phyloP scores from a whole-genome alignment of 2,888 invertebrate genomes.

The Neoascia interrupta region DNA sequence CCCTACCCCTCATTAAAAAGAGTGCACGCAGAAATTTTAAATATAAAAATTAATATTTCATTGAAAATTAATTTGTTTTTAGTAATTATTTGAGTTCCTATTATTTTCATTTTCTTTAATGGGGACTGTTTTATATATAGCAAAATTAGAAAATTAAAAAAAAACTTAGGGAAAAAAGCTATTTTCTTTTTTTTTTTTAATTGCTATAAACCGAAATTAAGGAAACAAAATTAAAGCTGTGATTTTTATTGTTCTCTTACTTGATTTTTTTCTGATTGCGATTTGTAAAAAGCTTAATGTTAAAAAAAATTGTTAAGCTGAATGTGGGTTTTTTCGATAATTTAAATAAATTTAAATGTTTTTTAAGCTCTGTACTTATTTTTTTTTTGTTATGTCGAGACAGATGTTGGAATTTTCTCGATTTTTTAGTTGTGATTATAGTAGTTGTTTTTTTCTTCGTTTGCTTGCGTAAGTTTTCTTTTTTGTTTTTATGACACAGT shows the following conservation, averaged over 20 bases:
- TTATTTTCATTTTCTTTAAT: background rate
- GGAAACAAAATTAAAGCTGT: slow-evolving; percentile 71
- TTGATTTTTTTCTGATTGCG: slow-evolving; percentile 34
- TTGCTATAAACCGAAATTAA: slow-evolving; percentile 52
- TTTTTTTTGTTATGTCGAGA: slow-evolving; percentile 39
- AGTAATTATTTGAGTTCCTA: slow-evolving; percentile 65
- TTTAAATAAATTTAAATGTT: slow-evolving; percentile 25
- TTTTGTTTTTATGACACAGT: background rate
- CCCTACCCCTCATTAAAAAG: slow-evolving; percentile 80
- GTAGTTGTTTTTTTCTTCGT: slow-evolving; percentile 31
- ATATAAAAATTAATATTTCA: slow-evolving; percentile 76
- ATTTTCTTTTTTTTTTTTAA: slow-evolving; percentile 42
- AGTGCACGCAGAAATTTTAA: slow-evolving; percentile 79
- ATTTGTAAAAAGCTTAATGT: slow-evolving; percentile 51
- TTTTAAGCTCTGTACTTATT: slow-evolving; percentile 64
- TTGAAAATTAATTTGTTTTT: slow-evolving; percentile 78
- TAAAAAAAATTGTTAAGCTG: slow-evolving; percentile 45
- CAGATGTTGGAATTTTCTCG: slow-evolving; percentile 19
- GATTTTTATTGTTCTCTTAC: slow-evolving; percentile 25
- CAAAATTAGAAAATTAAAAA: slow-evolving; percentile 32
- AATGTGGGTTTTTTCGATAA: slow-evolving; percentile 35
- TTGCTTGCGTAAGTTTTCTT: slow-evolving; percentile 3
- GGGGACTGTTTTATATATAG: slow-evolving; percentile 28
- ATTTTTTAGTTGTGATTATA: background rate
- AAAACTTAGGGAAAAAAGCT: slow-evolving; percentile 53